These are phyloP conservation scores for Liopterus haemorrhoidalis DNA, from an alignment of 2,888 invertebrate genomes.

Conservation along the genomic window DNA sequence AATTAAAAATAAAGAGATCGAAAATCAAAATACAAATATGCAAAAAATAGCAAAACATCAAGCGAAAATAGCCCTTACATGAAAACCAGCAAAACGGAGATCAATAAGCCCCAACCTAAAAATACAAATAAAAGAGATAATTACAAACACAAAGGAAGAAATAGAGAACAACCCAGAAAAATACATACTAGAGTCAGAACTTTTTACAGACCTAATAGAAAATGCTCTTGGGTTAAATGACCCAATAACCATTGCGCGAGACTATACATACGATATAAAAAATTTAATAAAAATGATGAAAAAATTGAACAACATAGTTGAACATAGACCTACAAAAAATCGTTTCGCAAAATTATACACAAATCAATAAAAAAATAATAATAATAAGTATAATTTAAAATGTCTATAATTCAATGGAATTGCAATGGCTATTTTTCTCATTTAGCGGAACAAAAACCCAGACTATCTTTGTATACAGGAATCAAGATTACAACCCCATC, in stretches of 20 bases:
- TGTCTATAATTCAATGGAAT: constrained; percentile 5
- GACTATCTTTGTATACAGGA: constrained; percentile 5
- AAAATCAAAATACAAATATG: neutral
- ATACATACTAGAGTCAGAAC: constrained; percentile 4
- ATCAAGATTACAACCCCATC: constrained; percentile 1
- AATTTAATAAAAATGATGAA: constrained; percentile 5
- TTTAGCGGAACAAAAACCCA: neutral
- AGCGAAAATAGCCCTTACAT: constrained; percentile 2
- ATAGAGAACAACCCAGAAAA: constrained; percentile 7
- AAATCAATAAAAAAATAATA: too few species aligned
- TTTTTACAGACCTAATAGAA: constrained; percentile 4
- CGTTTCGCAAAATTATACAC: constrained; percentile 1
- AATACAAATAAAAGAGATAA: neutral
- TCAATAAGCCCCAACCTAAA: constrained; percentile 1
- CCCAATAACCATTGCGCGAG: neutral
- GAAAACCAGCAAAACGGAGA: constrained; percentile 8
- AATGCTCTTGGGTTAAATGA: neutral
- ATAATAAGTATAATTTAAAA: neutral
- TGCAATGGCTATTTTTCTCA: neutral
- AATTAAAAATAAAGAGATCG: neutral
- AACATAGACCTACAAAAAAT: constrained; percentile 4
- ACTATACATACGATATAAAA: constrained; percentile 2
- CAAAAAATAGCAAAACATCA: neutral
- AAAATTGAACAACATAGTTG: neutral
- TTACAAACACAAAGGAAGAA: constrained; percentile 1